phyloP scores from a whole-genome alignment of 1,140 invertebrate species.

The Drosophila ambigua region DNA sequence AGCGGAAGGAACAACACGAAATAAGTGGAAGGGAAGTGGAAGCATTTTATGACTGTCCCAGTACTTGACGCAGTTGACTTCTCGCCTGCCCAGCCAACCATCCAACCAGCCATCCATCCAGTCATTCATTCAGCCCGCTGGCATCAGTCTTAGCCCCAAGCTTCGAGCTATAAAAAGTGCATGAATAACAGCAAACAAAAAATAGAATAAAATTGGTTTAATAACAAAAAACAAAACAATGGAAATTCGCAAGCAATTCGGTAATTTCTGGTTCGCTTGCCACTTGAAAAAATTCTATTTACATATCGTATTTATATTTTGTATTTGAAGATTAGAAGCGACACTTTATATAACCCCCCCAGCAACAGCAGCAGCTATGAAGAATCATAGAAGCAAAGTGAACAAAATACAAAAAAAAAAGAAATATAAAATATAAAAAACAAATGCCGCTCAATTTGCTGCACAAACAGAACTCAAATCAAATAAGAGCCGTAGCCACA shows the following conservation, averaged over 20 bases:
- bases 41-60: no score
- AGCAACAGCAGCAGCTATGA: no score
- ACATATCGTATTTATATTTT: not conserved
- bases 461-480: slow-evolving; percentile 71
- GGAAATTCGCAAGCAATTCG: slow-evolving; percentile 9
- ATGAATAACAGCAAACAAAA: slow-evolving; percentile 30
- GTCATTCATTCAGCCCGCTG: no score
- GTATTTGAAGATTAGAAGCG: slow-evolving; percentile 39
- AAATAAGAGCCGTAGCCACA: slow-evolving; percentile 57
- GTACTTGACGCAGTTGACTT: no score
- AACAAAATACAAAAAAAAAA: slow-evolving; percentile 1
- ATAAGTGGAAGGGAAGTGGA: not conserved
- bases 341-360: slow-evolving; percentile 24
- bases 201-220: slow-evolving; percentile 40
- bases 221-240: slow-evolving; percentile 9
- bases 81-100: no score
- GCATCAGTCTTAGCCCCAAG: no score
- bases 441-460: slow-evolving; percentile 77
- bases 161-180: slow-evolving; percentile 3
- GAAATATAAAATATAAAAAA: slow-evolving; percentile 44
- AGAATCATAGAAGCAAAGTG: not conserved
- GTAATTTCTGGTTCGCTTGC: slow-evolving; percentile 15
- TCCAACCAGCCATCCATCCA: no score
- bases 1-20: not conserved
- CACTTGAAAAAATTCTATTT: slow-evolving; percentile 8